Conservation (phyloP, 2,113 vertebrate genomes). For the Lichenostomus cassidix region DNA sequence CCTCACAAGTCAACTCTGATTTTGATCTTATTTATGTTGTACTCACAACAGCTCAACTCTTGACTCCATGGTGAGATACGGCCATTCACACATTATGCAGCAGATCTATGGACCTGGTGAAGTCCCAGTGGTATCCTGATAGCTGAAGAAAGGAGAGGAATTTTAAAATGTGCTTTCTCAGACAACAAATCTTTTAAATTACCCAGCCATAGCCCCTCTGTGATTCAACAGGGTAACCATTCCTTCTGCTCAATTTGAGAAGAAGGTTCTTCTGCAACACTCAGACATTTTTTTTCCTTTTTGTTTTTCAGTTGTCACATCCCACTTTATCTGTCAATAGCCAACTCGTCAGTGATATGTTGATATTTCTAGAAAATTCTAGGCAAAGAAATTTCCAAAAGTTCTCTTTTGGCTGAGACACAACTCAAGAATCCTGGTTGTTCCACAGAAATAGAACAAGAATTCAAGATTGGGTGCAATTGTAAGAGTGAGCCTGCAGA, state of each 20-base stretch:
- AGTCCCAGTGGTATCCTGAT: background rate
- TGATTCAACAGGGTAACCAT: background rate
- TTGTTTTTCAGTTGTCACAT: background rate
- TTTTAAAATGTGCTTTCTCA: conserved; percentile 8
- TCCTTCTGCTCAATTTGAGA: background rate
- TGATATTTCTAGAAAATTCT: background rate
- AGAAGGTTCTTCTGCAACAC: background rate
- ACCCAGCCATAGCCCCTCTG: background rate
- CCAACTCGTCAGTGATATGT: background rate
- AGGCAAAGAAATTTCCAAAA: background rate
- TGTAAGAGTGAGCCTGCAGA: background rate
- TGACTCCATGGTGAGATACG: conserved; percentile 24
- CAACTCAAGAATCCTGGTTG: background rate
- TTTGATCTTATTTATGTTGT: background rate
- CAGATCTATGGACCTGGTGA: background rate
- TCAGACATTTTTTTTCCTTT: background rate
- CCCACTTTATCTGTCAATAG: background rate
- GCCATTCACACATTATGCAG: conserved; percentile 11
- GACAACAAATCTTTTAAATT: conserved; percentile 28
- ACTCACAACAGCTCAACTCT: background rate
- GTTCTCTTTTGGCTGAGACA: background rate
- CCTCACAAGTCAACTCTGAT: background rate
- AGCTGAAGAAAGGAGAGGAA: conserved; percentile 24
- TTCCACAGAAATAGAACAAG: background rate
- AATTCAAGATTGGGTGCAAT: background rate